Evolutionary conservation across 2,888 invertebrate species (phyloP).

Genomic region (Germaria angustata): DNA sequence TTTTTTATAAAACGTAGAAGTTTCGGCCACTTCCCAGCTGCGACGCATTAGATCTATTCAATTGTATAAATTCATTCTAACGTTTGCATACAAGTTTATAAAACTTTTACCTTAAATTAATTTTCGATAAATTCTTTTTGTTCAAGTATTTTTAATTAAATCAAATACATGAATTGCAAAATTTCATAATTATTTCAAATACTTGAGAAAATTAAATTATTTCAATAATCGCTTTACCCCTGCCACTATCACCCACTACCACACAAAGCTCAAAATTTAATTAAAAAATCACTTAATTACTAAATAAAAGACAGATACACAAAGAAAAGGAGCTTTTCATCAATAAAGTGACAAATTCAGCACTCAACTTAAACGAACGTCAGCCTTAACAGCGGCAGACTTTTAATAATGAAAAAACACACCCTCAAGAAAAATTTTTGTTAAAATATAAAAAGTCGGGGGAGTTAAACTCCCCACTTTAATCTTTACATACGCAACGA

Average conservation of each 20-base stretch:
- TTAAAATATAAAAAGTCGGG: slow-evolving; percentile 13
- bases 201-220: slow-evolving; percentile 58
- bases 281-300: slow-evolving; percentile 67
- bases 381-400: slow-evolving; percentile 26
- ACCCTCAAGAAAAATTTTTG: slow-evolving; percentile 45
- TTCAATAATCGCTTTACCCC: slow-evolving; percentile 27
- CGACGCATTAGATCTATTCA: background rate
- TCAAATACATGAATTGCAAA: slow-evolving; percentile 50
- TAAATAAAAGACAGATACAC: slow-evolving; percentile 41
- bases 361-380: slow-evolving; percentile 52
- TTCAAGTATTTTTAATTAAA: slow-evolving; percentile 32
- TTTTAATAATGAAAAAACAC: slow-evolving; percentile 50
- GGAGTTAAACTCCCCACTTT: background rate
- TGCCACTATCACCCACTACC: background rate
- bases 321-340: slow-evolving; percentile 59
- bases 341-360: slow-evolving; percentile 67
- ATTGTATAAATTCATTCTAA: background rate
- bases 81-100: too few species aligned
- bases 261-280: slow-evolving; percentile 46
- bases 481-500: background rate
- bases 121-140: background rate
- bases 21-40: background rate
- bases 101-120: background rate
- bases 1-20: too few species aligned
- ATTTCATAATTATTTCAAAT: slow-evolving; percentile 60